Conservation (phyloP, 2,888 invertebrate genomes). For the Abrostola tripartita region DNA sequence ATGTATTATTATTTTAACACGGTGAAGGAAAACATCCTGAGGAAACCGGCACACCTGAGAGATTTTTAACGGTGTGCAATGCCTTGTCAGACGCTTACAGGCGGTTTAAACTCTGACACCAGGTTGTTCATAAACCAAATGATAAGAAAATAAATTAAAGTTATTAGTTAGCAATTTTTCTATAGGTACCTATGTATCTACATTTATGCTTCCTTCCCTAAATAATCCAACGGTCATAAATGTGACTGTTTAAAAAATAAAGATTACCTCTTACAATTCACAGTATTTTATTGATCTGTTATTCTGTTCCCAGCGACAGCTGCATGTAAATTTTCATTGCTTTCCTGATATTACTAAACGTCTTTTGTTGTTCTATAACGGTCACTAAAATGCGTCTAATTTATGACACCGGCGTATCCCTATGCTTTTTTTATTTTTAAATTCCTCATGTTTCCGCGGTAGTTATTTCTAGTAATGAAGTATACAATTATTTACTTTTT, state of each 20-base stretch:
- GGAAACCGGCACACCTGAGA: too few species aligned
- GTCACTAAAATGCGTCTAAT: constrained; percentile 51
- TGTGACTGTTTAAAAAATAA: constrained; percentile 30
- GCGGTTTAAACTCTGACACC: too few species aligned
- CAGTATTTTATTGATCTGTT: constrained; percentile 48
- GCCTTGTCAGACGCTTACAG: too few species aligned
- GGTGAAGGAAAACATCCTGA: too few species aligned
- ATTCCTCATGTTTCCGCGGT: constrained; percentile 40
- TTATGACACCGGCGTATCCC: constrained; percentile 47
- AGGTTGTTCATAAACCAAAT: too few species aligned
- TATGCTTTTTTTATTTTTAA: constrained; percentile 50
- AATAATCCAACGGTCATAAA: constrained; percentile 21
- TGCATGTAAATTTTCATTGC: constrained; percentile 53
- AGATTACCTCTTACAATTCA: constrained; percentile 44
- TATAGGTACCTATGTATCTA: too few species aligned
- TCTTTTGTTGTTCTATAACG: constrained; percentile 62
- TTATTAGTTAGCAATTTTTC: not conserved
- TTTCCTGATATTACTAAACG: constrained; percentile 52
- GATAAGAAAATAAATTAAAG: not conserved
- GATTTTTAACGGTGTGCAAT: too few species aligned
- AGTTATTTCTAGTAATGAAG: constrained; percentile 50
- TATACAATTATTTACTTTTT: constrained; percentile 11
- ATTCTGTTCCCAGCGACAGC: constrained; percentile 50
- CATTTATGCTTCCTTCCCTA: not conserved
- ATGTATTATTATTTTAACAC: too few species aligned